phyloP scores from a whole-genome alignment of 2,888 invertebrate genomes.

The Coronaproctus castanopsis region DNA sequence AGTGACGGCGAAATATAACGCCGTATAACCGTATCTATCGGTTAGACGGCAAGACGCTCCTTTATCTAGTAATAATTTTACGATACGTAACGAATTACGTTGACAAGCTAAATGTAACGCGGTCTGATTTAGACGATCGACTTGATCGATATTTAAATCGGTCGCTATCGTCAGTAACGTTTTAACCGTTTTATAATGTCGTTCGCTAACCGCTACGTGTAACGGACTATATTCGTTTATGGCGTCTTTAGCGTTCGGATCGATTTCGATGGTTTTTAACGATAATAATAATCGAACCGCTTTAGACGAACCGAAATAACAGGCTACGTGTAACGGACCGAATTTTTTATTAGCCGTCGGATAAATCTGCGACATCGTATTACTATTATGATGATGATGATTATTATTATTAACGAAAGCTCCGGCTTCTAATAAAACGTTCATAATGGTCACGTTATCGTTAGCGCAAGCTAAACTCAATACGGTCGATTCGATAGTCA shows the following conservation, averaged over 20 bases:
- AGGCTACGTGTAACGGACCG: neutral
- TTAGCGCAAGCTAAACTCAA: neutral
- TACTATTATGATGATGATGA: too few species aligned
- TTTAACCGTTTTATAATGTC: neutral
- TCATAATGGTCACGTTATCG: neutral
- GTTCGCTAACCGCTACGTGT: neutral
- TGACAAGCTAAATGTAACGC: neutral
- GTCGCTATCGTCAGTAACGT: neutral
- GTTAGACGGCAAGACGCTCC: neutral
- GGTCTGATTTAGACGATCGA: neutral
- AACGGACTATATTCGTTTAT: neutral
- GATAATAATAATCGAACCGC: neutral
- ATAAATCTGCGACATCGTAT: too few species aligned
- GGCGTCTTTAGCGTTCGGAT: neutral
- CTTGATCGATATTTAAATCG: neutral
- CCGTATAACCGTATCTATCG: neutral
- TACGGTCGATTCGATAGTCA: neutral
- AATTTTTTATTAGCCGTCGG: neutral
- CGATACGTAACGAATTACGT: neutral
- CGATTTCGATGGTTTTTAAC: neutral
- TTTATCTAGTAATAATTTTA: neutral
- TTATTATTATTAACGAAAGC: neutral
- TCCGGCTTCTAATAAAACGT: neutral
- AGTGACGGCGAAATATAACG: neutral
- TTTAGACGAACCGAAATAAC: neutral